Conservation (phyloP, 2,113 vertebrate species). For the Ptychochromis oligacanthus region DNA sequence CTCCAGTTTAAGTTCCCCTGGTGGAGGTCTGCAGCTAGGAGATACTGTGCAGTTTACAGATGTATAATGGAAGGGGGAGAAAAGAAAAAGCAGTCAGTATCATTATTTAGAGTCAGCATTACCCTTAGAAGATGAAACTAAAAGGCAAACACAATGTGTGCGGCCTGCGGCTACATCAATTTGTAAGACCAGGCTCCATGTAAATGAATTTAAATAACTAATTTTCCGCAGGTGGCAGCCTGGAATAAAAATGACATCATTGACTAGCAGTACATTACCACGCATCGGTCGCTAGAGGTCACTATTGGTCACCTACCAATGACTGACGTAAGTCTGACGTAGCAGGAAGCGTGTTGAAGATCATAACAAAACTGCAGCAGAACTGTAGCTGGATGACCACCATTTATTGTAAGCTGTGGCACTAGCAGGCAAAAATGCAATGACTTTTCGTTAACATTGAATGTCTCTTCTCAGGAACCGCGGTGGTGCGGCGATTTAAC, state of each 20-base stretch:
- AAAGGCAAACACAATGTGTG: background rate
- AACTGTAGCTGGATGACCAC: background rate
- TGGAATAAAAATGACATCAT: conserved; percentile 53
- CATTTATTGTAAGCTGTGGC: background rate
- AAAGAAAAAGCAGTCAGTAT: background rate
- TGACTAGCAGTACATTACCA: background rate
- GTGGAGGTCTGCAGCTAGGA: background rate
- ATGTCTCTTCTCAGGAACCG: background rate
- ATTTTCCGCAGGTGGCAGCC: conserved; percentile 15
- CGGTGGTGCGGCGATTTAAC: background rate
- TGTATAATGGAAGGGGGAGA: background rate
- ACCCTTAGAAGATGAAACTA: background rate
- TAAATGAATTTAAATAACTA: conserved; percentile 17
- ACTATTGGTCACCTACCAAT: fast-evolving
- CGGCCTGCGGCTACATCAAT: background rate
- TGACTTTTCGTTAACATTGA: background rate
- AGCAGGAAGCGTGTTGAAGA: conserved; percentile 33
- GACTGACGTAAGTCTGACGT: conserved; percentile 52
- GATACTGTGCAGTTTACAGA: background rate
- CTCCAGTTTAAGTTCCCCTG: background rate
- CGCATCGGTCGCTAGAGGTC: conserved; percentile 48
- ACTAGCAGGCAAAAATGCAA: background rate
- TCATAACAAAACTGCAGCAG: background rate
- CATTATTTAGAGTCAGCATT: background rate
- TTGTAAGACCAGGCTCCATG: background rate